Evolutionary conservation across 1,140 invertebrate species (phyloP).

Genomic region (Drosophila obscura): DNA sequence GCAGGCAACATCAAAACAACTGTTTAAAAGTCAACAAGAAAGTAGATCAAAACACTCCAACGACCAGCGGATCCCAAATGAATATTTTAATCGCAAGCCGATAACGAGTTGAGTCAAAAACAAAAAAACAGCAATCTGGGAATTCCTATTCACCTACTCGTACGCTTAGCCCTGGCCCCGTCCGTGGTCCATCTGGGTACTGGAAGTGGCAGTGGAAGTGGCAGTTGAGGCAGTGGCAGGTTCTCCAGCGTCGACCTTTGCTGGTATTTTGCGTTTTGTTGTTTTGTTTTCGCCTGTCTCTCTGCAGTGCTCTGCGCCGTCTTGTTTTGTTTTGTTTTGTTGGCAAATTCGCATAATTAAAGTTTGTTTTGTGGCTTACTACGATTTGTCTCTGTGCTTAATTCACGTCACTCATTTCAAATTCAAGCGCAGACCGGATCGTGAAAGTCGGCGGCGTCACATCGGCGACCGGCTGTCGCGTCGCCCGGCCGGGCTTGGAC

Average conservation of each 20-base stretch:
- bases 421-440: slow-evolving; percentile 64
- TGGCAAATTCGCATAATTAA: slow-evolving; percentile 64
- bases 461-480: slow-evolving; percentile 36
- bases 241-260: slow-evolving; percentile 56
- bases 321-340: slow-evolving; percentile 36
- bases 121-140: slow-evolving; percentile 37
- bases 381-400: slow-evolving; percentile 47
- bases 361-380: slow-evolving; percentile 44
- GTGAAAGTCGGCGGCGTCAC: slow-evolving; percentile 69
- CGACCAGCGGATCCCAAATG: slow-evolving; percentile 28
- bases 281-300: slow-evolving; percentile 24
- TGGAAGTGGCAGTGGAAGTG: too few relatives aligned
- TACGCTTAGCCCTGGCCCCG: slow-evolving; percentile 30
- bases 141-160: slow-evolving; percentile 51
- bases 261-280: slow-evolving; percentile 33
- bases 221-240: slow-evolving; percentile 28
- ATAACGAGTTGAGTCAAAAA: slow-evolving; percentile 54
- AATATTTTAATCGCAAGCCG: slow-evolving; percentile 26
- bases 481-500: slow-evolving; percentile 12
- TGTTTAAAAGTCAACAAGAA: slow-evolving; percentile 23
- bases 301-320: neutral
- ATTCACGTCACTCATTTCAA: slow-evolving; percentile 69
- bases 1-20: slow-evolving; percentile 19
- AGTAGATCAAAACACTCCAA: slow-evolving; percentile 39
- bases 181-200: slow-evolving; percentile 36